Percentiles rank a stretch among this genome's conserved stretches.
Evolutionary conservation across 2,888 invertebrate species (phyloP).

Genomic region (Lithophane semibrunnea): DNA sequence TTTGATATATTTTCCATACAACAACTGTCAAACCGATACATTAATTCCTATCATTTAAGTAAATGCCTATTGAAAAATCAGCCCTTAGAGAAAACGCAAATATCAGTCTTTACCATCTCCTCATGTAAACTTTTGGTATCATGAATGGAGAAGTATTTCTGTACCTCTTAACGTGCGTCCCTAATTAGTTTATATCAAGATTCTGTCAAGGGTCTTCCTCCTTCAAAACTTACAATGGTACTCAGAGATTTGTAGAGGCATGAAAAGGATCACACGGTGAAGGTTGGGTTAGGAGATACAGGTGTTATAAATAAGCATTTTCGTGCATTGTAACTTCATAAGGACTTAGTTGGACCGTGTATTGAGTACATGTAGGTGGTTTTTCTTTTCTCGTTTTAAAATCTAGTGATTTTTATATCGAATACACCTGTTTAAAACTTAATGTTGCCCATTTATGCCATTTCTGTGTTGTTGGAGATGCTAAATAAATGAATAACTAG

Average conservation of each 20-base stretch:
- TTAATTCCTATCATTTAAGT: neutral
- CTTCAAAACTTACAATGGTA: slow-evolving; percentile 51
- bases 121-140: slow-evolving; percentile 19
- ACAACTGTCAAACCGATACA: neutral
- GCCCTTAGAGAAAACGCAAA: neutral
- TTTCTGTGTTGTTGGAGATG: neutral
- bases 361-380: neutral
- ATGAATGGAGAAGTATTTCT: slow-evolving; percentile 19
- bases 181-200: slow-evolving; percentile 56
- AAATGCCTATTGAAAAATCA: neutral
- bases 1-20: neutral
- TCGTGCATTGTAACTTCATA: neutral
- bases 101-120: neutral
- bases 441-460: no score
- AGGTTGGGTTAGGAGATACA: slow-evolving; percentile 7
- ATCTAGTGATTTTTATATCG: neutral
- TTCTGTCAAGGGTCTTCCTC: slow-evolving; percentile 23
- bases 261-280: slow-evolving; percentile 50
- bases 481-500: neutral
- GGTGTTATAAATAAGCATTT: slow-evolving; percentile 21
- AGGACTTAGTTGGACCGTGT: neutral
- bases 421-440: no score
- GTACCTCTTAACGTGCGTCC: slow-evolving; percentile 28
- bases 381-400: neutral
- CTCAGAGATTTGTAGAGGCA: slow-evolving; percentile 40